Evolutionary conservation across 2,113 vertebrate genomes (phyloP).

Genomic region (Laterallus jamaicensis): DNA sequence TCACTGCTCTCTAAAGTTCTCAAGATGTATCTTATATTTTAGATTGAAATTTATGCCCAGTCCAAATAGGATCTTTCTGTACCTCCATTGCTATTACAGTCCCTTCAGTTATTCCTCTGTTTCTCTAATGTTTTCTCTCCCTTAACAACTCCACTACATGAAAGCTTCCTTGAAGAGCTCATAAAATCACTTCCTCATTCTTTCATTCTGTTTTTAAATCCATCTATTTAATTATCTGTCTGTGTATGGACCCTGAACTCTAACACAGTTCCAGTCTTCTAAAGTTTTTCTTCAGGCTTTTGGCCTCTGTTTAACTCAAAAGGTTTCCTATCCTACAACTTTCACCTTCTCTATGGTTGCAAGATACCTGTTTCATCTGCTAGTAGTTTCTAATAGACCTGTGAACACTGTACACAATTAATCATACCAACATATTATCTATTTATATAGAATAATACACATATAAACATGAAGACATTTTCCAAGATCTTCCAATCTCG

Average conservation of each 20-base stretch:
- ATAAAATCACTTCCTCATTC: not conserved
- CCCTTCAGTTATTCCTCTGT: not conserved
- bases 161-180: not conserved
- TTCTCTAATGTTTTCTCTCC: not conserved
- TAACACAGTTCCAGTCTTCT: not conserved
- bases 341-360: not conserved
- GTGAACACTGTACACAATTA: not conserved
- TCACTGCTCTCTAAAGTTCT: not conserved
- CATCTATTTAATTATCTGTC: not conserved
- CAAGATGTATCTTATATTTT: not conserved
- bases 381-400: not conserved
- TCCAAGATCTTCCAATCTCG: not conserved
- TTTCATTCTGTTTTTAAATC: not conserved
- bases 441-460: not conserved
- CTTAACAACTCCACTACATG: not conserved
- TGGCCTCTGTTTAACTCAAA: not conserved
- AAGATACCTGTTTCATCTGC: not conserved
- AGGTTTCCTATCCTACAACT: not conserved
- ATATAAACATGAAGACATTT: not conserved
- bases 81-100: not conserved
- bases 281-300: not conserved
- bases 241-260: not conserved
- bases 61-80: not conserved
- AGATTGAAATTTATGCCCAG: not conserved
- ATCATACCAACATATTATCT: rapidly evolving